Evolutionary conservation across 1,140 invertebrate genomes (phyloP).

Genomic region (Drosophila elegans): DNA sequence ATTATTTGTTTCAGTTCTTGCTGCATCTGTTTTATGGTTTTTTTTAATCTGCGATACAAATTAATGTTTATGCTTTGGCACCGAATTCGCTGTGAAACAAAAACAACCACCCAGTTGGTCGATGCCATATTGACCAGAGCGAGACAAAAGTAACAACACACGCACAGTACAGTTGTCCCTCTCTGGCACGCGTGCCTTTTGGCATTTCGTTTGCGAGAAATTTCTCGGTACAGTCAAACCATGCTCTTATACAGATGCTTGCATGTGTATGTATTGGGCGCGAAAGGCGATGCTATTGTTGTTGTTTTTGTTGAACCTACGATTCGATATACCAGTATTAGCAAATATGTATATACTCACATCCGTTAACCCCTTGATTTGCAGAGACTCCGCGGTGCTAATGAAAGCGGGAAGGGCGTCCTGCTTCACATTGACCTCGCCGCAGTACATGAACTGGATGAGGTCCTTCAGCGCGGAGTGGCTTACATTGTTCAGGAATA

Average conservation of each 20-base stretch:
- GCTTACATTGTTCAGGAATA: conserved; percentile 93
- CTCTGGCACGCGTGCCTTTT: conserved; percentile 13
- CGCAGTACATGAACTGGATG: conserved; percentile 94
- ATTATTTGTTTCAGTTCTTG: neutral
- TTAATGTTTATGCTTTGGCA: conserved; percentile 28
- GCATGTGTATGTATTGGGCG: conserved; percentile 59
- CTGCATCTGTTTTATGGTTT: neutral
- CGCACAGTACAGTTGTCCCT: conserved; percentile 14
- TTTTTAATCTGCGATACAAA: neutral
- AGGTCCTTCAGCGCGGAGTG: conserved; percentile 91
- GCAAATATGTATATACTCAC: conserved; percentile 65
- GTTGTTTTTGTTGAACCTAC: conserved; percentile 20
- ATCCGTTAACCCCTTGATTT: conserved; percentile 92
- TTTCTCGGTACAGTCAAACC: conserved; percentile 74
- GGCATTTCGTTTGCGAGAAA: conserved; percentile 60
- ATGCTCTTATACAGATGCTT: conserved; percentile 68
- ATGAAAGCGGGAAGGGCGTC: conserved; percentile 93
- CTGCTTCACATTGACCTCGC: conserved; percentile 93
- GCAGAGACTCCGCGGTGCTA: conserved; percentile 93
- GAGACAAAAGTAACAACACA: conserved; percentile 30
- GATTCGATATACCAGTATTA: conserved; percentile 8
- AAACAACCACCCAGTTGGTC: conserved; percentile 59
- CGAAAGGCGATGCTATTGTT: conserved; percentile 52
- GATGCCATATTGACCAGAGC: conserved; percentile 14
- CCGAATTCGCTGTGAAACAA: conserved; percentile 13